A percentile compares a stretch with the other conserved stretches of the same genome.
phyloP scores from a whole-genome alignment of 1,140 invertebrate genomes.

The Drosophila truncata region DNA sequence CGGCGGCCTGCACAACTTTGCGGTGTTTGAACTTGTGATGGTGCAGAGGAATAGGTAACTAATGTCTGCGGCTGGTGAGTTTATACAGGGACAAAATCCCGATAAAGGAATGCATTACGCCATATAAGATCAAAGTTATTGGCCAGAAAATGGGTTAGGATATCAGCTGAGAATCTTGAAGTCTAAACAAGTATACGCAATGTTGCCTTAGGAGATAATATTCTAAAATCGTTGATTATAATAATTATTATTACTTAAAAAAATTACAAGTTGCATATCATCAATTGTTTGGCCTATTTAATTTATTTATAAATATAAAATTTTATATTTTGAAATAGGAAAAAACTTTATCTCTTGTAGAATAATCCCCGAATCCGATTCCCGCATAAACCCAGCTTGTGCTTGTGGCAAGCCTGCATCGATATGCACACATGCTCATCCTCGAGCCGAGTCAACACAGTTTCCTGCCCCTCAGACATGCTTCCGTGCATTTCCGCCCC shows the following conservation, averaged over 20 bases:
- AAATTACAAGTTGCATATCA: too few species aligned
- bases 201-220: background rate
- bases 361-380: background rate
- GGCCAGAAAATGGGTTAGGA: background rate
- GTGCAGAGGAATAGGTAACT: slow-evolving; percentile 60
- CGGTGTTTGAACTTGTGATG: slow-evolving; percentile 79
- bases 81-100: slow-evolving; percentile 37
- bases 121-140: too few species aligned
- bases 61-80: slow-evolving; percentile 42
- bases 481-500: slow-evolving; percentile 57
- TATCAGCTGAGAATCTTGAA: background rate
- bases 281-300: too few species aligned
- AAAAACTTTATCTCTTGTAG: too few species aligned
- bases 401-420: slow-evolving; percentile 16
- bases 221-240: background rate
- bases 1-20: slow-evolving; percentile 62
- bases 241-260: too few species aligned
- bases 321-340: too few species aligned
- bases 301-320: too few species aligned
- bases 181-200: background rate
- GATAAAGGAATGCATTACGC: background rate
- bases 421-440: slow-evolving; percentile 28
- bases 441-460: slow-evolving; percentile 38
- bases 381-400: slow-evolving; percentile 37
- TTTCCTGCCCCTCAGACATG: slow-evolving; percentile 67